A percentile compares a stretch with the other conserved stretches of the same genome.
Evolutionary conservation across 2,888 invertebrate species (phyloP).

Genomic region (Pterobdella sp.): DNA sequence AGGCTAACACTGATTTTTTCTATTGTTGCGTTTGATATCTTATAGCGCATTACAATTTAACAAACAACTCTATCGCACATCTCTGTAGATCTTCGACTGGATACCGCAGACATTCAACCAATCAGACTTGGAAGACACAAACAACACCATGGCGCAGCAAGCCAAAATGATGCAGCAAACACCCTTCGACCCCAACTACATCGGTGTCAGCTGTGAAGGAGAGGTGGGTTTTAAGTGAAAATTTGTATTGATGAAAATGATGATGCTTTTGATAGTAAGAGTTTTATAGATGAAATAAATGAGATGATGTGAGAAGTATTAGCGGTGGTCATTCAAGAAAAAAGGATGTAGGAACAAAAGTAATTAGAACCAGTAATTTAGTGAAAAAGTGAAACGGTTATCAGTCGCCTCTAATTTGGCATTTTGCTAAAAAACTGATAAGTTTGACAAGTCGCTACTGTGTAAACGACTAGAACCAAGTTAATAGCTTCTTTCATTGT

Average conservation of each 20-base stretch:
- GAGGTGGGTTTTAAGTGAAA: conserved; percentile 28
- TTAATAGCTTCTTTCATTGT: no score
- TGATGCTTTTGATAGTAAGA: not conserved
- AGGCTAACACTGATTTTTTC: no score
- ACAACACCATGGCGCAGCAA: conserved; percentile 28
- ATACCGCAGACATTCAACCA: conserved; percentile 27
- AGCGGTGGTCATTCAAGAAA: no score
- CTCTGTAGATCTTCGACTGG: conserved; percentile 33
- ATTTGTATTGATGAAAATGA: not conserved
- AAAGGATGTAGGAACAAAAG: not conserved
- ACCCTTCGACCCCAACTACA: conserved; percentile 20
- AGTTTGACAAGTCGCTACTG: no score
- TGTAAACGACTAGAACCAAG: no score
- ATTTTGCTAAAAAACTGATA: no score
- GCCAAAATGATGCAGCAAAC: conserved; percentile 22
- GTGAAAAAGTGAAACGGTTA: no score
- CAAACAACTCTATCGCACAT: not conserved
- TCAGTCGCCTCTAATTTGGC: no score
- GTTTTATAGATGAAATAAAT: not conserved
- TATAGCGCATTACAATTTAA: no score
- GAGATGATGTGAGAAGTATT: not conserved
- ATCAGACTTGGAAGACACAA: conserved; percentile 21
- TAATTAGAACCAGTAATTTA: not conserved
- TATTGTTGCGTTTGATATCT: no score
- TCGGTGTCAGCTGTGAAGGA: conserved; percentile 35